Base-by-base conservation (phyloP, 2,888 invertebrate species). In the Scaeva pyrastri region DNA sequence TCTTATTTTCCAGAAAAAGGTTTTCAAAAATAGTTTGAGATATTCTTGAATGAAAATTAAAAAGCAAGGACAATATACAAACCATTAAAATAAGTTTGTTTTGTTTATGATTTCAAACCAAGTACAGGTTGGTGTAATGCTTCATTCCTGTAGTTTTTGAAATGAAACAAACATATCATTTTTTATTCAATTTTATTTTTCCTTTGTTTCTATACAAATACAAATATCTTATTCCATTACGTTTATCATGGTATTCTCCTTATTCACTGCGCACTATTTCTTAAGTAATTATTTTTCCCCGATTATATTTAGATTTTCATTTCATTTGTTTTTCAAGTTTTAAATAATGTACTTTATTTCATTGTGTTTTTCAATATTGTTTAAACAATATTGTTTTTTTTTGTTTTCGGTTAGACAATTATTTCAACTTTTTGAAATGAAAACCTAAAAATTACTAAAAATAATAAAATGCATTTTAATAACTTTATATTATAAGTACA, bases 151-250 rank as follows among this genome's bases (percentile, higher is more conserved):
- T n/a, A n/a, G n/a, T n/a, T n/a, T 31, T 31, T 7, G 8, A 31
- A 31, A 31, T 7, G 31, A 31, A 10, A 52, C 41, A 74, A 11
- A 45, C 2, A 60, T 62, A 48, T 64, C 48, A 43, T 48, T 83
- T 83, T 87, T 87, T 83, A 83, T 79, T 87, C 87, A 82, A 75
- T 87, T 87, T 82, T 87, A 83, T 87, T 82, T 86, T 87, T 79
- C 75, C 77, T 87, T 82, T 83, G 87, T 87, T 87, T 83, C 87
- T 87, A 87, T 87, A 87, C 87, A 87, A 83, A 87, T 87, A 87
- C 87, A 87, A 87, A 87, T 87, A 83, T 86, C 86, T 86, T 86
- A 82, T 82, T 64, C 73, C 86, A 82, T 82, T 86, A 86, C 86
- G 77, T 77, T 74, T 82, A 86, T 81, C 86, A 81, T 86, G 81